Percentiles rank a stretch among this genome's conserved stretches.
Evolutionary conservation across 2,797 vertebrate genomes (phyloP).

Genomic region (Intellagama lesueurii): DNA sequence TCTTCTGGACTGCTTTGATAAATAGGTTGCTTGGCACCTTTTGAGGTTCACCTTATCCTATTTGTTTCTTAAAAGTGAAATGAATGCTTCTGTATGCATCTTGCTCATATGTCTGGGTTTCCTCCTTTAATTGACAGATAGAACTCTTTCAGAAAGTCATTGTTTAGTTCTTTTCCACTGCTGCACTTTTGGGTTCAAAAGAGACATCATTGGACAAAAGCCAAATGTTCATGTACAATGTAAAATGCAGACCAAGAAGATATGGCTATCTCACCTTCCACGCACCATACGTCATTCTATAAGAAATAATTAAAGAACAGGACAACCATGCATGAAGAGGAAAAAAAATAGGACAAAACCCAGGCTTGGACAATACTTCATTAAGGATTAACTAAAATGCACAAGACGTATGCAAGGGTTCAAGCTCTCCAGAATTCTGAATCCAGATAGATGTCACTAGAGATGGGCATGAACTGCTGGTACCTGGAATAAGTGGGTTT

Average conservation of each 20-base stretch:
- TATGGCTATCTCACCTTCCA: too few species aligned
- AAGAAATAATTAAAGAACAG: too few species aligned
- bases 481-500: too few species aligned
- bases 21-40: not conserved
- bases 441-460: too few species aligned
- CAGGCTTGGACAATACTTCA: too few species aligned
- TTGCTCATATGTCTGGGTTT: constrained; percentile 7
- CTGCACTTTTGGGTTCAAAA: constrained; percentile 19
- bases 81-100: constrained; percentile 1
- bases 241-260: constrained; percentile 12
- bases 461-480: too few species aligned
- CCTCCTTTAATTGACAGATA: not conserved
- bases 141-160: not conserved
- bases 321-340: too few species aligned
- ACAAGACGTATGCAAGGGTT: too few species aligned
- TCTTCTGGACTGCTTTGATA: constrained; percentile 18
- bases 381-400: too few species aligned
- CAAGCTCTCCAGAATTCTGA: too few species aligned
- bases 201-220: not conserved
- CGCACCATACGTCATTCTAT: too few species aligned
- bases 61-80: constrained; percentile 36
- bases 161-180: not conserved
- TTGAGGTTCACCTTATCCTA: not conserved
- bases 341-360: too few species aligned
- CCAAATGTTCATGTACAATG: not conserved